A percentile compares a stretch with the other conserved stretches of the same genome.
Conservation (phyloP, 2,113 vertebrate genomes). For the Gobius niger region DNA sequence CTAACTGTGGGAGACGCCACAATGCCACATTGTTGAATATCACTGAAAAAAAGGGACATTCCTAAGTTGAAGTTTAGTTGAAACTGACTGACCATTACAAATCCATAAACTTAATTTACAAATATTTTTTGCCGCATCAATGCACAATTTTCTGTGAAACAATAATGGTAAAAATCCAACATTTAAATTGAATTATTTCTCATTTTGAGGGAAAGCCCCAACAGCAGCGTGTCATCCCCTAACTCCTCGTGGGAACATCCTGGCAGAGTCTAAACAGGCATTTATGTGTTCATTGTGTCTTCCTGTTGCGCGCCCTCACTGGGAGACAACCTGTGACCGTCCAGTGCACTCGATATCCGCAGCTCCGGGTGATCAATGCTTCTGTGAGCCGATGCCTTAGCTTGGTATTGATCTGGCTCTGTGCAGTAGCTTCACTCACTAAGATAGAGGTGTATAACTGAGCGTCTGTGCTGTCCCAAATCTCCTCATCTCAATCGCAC, state of each 20-base stretch:
- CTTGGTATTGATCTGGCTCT: slow-evolving; percentile 55
- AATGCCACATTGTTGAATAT: not conserved
- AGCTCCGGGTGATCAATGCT: slow-evolving; percentile 59
- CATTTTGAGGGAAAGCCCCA: slow-evolving; percentile 64
- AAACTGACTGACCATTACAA: too few relatives aligned
- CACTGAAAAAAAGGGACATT: too few relatives aligned
- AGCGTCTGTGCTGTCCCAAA: slow-evolving; percentile 35
- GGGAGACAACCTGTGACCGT: slow-evolving; percentile 30
- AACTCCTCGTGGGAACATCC: slow-evolving; percentile 51
- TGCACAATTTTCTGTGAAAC: slow-evolving; percentile 12
- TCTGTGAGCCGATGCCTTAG: slow-evolving; percentile 51
- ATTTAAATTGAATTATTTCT: slow-evolving; percentile 56
- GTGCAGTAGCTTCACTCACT: slow-evolving; percentile 36
- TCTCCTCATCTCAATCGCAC: slow-evolving; percentile 37
- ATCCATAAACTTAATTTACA: too few relatives aligned
- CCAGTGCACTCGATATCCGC: slow-evolving; percentile 15
- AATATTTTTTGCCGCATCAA: not conserved
- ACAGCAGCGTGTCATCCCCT: slow-evolving; percentile 41
- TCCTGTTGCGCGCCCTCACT: slow-evolving; percentile 44
- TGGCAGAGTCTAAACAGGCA: slow-evolving; percentile 36
- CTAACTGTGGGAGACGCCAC: slow-evolving; percentile 2
- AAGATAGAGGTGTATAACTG: slow-evolving; percentile 56
- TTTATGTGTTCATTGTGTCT: slow-evolving; percentile 67
- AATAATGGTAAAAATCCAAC: slow-evolving; percentile 34
- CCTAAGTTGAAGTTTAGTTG: too few relatives aligned